Base-by-base conservation (phyloP, 2,888 invertebrate species). In the Ditula angustiorana region DNA sequence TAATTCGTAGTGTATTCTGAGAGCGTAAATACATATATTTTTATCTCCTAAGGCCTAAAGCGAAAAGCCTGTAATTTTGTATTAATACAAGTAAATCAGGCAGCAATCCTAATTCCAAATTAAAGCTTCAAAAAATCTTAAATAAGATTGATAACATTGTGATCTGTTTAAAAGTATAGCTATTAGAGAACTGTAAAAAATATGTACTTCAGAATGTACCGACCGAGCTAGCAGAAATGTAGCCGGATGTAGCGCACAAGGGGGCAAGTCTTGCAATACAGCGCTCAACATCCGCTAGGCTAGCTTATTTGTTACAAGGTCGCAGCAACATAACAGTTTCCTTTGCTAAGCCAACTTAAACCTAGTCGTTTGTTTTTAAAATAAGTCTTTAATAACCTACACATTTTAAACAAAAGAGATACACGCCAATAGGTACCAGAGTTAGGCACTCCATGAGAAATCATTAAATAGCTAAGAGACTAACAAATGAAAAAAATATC, bases 281-380 rank as follows among this genome's bases (percentile, higher is more conserved):
- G 73, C 73, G 73, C 71, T 76, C 73, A 67, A 78, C 76, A 79
- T 79, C 81, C 80, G 78, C 69, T 71, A 73, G 35, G 57, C 57
- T 46, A 61, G 70, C 69, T 69, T 76, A 78, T 80, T 77, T 72
- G 71, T 75, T 67, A 75, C 81, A 80, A 82, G 81, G 81, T 69
- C 76, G 75, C 68, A 67, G 61, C 49, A 52, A 28, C 47, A 55
- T 56, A 21, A 23, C 53, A 58, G 37, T 26, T 50, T 44, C 16
- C 46, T 28, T 26, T 23, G 26, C 46, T 10, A 44, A 37, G 35
- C 52, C 26, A 50, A 44, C 19, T 13, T 57, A 41, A 19, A 47
- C 56, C 30, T 41, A 53, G 24, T 30, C 24, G 37, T 13, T 26
- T 23, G 11, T 21, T 46, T 46, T 11, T 21, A 46, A 23, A 46